phyloP scores from a whole-genome alignment of 2,113 vertebrate genomes.

The Mungos mungo region DNA sequence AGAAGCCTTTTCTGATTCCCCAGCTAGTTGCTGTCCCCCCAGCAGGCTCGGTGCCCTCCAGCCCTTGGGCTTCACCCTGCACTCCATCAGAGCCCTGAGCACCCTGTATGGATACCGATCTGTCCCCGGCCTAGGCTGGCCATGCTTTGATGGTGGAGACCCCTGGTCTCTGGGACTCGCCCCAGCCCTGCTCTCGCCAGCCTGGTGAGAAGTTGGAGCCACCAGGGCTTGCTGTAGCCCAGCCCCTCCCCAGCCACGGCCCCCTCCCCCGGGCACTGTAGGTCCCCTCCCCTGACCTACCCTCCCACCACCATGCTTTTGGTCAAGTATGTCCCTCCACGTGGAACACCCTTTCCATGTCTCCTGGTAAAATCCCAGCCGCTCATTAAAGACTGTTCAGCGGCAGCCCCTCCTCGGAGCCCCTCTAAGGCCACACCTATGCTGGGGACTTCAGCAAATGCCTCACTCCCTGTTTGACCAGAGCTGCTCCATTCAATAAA shows the following conservation, averaged over 20 bases:
- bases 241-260: not conserved
- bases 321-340: not conserved
- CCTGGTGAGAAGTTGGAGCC: not conserved
- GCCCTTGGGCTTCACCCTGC: not conserved
- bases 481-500: not conserved
- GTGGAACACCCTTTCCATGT: accelerated
- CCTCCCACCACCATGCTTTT: not conserved
- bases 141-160: not conserved
- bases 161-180: not conserved
- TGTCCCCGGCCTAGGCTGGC: not conserved
- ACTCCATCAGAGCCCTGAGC: not conserved
- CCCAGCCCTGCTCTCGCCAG: not conserved
- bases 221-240: not conserved
- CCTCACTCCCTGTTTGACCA: not conserved
- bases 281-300: not conserved
- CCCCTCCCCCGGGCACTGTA: not conserved
- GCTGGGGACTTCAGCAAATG: not conserved
- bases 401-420: too few relatives aligned
- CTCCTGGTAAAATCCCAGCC: not conserved
- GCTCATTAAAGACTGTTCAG: not conserved
- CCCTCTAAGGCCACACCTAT: not conserved
- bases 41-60: not conserved
- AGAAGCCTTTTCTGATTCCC: not conserved
- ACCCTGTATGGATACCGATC: not conserved
- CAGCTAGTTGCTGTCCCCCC: too few relatives aligned